Percentiles rank a stretch among this genome's conserved stretches.
Conservation (phyloP, 1,140 invertebrate species). For the Phthorimaea operculella region DNA sequence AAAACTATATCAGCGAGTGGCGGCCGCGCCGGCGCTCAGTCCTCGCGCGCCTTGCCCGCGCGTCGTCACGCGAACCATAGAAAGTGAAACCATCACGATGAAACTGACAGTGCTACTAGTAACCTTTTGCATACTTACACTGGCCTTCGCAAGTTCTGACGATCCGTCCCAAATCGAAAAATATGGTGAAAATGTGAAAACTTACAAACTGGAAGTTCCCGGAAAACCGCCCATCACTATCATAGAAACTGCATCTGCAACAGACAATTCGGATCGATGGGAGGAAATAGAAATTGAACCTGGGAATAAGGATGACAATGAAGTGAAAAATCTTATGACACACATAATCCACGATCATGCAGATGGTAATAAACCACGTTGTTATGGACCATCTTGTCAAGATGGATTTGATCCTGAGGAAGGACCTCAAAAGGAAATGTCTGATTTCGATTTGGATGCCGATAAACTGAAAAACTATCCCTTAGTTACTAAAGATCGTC, state of each 20-base stretch:
- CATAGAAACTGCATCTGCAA: slow-evolving; percentile 52
- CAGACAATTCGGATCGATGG: slow-evolving; percentile 26
- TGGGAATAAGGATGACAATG: slow-evolving; percentile 40
- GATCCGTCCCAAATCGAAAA: slow-evolving; percentile 37
- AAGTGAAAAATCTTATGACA: slow-evolving; percentile 61
- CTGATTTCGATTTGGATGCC: slow-evolving; percentile 70
- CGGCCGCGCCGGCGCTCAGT: slow-evolving; percentile 47
- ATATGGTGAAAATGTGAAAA: slow-evolving; percentile 40
- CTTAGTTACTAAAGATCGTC: slow-evolving; percentile 52
- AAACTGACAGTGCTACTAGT: slow-evolving; percentile 54
- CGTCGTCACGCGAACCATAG: slow-evolving; percentile 40
- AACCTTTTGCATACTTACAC: slow-evolving; percentile 33
- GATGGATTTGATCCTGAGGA: slow-evolving; percentile 42
- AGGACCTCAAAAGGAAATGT: slow-evolving; percentile 64
- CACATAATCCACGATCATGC: slow-evolving; percentile 47
- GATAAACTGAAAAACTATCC: slow-evolving; percentile 69
- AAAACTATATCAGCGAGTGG: slow-evolving; percentile 59
- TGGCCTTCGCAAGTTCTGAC: slow-evolving; percentile 29
- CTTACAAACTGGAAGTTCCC: slow-evolving; percentile 64
- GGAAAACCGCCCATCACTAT: slow-evolving; percentile 68
- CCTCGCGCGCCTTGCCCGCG: slow-evolving; percentile 37
- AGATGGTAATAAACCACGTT: slow-evolving; percentile 40
- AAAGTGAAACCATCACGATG: slow-evolving; percentile 52
- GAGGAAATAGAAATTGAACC: slow-evolving; percentile 22
- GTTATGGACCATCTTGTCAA: slow-evolving; percentile 63